Percentiles rank a stretch among this genome's conserved stretches.
phyloP scores from a whole-genome alignment of 2,113 vertebrate species.

The Oriolus oriolus region DNA sequence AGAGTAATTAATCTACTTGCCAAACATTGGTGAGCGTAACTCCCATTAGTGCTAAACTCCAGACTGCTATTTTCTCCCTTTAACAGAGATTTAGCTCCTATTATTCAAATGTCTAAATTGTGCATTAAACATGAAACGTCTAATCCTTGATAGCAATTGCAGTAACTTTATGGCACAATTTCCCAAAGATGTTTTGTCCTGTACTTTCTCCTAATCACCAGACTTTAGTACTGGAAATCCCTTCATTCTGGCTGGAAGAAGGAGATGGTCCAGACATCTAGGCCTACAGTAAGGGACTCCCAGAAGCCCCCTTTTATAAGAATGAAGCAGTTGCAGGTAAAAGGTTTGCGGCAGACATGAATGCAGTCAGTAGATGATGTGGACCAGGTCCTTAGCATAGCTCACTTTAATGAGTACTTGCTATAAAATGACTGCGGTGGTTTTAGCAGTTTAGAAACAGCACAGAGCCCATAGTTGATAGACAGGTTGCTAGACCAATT shows the following conservation, averaged over 20 bases:
- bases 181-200: background rate
- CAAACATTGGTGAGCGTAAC: background rate
- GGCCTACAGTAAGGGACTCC: background rate
- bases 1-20: background rate
- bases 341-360: background rate
- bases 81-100: background rate
- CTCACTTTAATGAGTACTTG: background rate
- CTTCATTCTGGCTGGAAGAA: background rate
- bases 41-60: background rate
- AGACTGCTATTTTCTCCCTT: background rate
- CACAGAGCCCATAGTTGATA: no score
- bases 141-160: background rate
- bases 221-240: background rate
- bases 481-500: no score
- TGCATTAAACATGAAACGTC: background rate
- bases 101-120: background rate
- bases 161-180: background rate
- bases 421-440: no score
- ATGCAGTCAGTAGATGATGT: background rate
- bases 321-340: background rate
- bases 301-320: background rate
- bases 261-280: background rate
- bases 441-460: no score
- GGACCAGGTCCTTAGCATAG: background rate
- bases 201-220: background rate